phyloP scores from a whole-genome alignment of 1,140 invertebrate species.

The Drosophila sturtevanti region DNA sequence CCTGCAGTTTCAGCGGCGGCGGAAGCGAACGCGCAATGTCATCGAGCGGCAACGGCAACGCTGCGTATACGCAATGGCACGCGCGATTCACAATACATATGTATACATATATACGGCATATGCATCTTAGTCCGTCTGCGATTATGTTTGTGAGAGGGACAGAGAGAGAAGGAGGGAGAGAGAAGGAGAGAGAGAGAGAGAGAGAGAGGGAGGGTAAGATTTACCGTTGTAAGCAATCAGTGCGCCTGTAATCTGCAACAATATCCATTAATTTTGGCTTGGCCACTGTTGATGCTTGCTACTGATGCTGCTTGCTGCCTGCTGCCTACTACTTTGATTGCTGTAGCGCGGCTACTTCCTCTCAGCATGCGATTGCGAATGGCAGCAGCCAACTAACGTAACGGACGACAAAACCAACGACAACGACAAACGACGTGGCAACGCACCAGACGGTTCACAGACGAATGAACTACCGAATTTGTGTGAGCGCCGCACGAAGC shows the following conservation, averaged over 20 bases:
- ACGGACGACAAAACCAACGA: constrained; percentile 8
- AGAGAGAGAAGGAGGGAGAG: no score
- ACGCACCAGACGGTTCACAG: constrained; percentile 68
- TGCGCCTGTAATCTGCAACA: constrained; percentile 60
- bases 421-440: constrained; percentile 58
- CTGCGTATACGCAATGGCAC: constrained; percentile 77
- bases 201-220: constrained; percentile 19
- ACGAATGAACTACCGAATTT: constrained; percentile 77
- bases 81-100: constrained; percentile 17
- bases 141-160: background rate
- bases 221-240: constrained; percentile 59
- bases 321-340: constrained; percentile 24
- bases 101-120: background rate
- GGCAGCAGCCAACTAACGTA: constrained; percentile 39
- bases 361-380: constrained; percentile 69
- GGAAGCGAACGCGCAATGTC: constrained; percentile 34
- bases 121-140: background rate
- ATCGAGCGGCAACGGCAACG: constrained; percentile 30
- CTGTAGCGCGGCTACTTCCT: constrained; percentile 61
- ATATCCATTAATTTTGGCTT: constrained; percentile 53
- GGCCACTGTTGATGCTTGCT: constrained; percentile 13
- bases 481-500: constrained; percentile 72
- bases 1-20: constrained; percentile 51
- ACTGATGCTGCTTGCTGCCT: constrained; percentile 4
- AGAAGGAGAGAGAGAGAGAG: no score